A percentile compares a stretch with the other conserved stretches of the same genome.
These are phyloP conservation scores for Catocala nupta DNA, from an alignment of 2,888 invertebrate species.

Conservation along the genomic window DNA sequence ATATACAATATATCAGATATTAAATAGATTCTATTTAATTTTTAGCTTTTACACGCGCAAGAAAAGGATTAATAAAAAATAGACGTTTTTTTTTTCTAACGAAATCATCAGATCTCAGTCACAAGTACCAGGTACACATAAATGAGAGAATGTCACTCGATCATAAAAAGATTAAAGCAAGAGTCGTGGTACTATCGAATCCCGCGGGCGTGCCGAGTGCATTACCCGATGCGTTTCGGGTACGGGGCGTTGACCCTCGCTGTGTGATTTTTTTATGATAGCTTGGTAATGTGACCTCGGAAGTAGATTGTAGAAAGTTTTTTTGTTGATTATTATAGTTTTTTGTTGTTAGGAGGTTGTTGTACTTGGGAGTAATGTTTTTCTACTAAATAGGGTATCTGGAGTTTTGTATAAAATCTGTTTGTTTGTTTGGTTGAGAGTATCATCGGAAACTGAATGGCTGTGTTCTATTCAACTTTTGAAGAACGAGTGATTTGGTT, in stretches of 20 bases:
- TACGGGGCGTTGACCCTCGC: conserved; percentile 63
- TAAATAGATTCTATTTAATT: too few species aligned
- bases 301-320: conserved; percentile 52
- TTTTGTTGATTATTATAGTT: conserved; percentile 33
- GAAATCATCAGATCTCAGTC: conserved; percentile 2
- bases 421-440: too few species aligned
- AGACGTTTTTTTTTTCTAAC: not conserved
- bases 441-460: too few species aligned
- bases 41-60: too few species aligned
- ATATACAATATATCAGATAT: too few species aligned
- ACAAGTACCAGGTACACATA: conserved; percentile 36
- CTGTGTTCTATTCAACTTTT: too few species aligned
- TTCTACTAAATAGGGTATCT: conserved; percentile 7
- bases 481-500: too few species aligned
- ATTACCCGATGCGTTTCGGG: conserved; percentile 73
- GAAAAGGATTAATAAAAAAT: not conserved
- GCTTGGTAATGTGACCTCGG: conserved; percentile 58
- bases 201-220: conserved; percentile 63
- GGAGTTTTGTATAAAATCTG: not conserved
- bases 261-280: conserved; percentile 75
- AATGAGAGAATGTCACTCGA: conserved; percentile 24
- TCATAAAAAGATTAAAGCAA: conserved; percentile 31
- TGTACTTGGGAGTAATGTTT: conserved; percentile 16
- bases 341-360: conserved; percentile 23
- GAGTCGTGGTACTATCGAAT: conserved; percentile 32